These are phyloP conservation scores for Mellilla xanthometata DNA, from an alignment of 2,888 invertebrate genomes.

Conservation along the genomic window DNA sequence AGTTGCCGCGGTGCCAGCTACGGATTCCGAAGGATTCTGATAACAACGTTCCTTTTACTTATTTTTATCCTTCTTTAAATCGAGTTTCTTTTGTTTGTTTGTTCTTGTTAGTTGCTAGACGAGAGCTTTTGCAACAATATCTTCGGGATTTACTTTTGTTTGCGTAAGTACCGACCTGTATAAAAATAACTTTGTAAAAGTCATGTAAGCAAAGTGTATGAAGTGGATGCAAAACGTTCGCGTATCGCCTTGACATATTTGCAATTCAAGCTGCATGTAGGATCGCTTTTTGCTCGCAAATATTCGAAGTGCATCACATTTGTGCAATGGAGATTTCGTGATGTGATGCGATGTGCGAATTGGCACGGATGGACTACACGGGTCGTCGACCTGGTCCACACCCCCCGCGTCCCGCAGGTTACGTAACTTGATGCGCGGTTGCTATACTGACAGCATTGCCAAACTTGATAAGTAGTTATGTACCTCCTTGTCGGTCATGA, in stretches of 20 bases:
- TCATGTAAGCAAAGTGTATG: background rate
- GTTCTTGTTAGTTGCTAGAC: slow-evolving; percentile 10
- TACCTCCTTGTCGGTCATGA: slow-evolving; percentile 54
- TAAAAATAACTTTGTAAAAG: too few relatives aligned
- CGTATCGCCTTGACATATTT: slow-evolving; percentile 51
- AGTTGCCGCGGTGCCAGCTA: background rate
- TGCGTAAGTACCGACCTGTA: too few relatives aligned
- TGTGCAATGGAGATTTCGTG: slow-evolving; percentile 73
- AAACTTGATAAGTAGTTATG: slow-evolving; percentile 44
- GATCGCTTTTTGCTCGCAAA: slow-evolving; percentile 45
- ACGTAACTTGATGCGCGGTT: slow-evolving; percentile 66
- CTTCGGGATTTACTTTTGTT: too few relatives aligned
- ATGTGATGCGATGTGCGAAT: slow-evolving; percentile 75
- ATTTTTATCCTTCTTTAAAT: background rate
- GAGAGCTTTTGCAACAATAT: background rate
- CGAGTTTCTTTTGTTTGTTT: slow-evolving; percentile 5
- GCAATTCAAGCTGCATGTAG: slow-evolving; percentile 36
- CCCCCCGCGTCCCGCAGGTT: slow-evolving; percentile 52
- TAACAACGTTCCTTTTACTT: slow-evolving; percentile 7
- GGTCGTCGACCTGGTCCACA: slow-evolving; percentile 68
- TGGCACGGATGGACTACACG: slow-evolving; percentile 74
- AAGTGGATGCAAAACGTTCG: slow-evolving; percentile 12
- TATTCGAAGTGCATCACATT: slow-evolving; percentile 49
- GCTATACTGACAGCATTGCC: slow-evolving; percentile 64
- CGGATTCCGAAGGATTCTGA: slow-evolving; percentile 5